These are phyloP conservation scores for Gastracanthus pulcherrimus DNA, from an alignment of 2,888 invertebrate species.

Conservation along the genomic window DNA sequence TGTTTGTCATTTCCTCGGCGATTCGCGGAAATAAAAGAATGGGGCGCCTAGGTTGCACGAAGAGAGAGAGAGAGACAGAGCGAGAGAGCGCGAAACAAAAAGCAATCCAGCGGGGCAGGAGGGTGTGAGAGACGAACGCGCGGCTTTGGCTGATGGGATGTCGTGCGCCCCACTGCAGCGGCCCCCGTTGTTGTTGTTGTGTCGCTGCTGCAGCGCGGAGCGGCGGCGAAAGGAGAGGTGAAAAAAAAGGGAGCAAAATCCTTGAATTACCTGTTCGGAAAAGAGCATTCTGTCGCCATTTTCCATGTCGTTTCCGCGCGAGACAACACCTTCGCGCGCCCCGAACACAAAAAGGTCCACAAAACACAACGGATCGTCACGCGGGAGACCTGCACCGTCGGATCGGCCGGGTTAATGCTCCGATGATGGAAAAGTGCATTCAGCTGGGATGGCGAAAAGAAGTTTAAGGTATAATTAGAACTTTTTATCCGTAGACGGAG, in stretches of 20 bases:
- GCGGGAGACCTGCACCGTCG: background rate
- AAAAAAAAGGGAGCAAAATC: constrained; percentile 65
- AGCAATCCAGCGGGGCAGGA: constrained; percentile 63
- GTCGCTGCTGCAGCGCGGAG: background rate
- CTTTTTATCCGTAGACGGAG: too few relatives aligned
- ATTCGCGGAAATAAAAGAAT: constrained; percentile 70
- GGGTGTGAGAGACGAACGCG: constrained; percentile 44
- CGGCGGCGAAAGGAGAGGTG: background rate
- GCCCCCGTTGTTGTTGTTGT: constrained; percentile 20
- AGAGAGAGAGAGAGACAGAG: too few relatives aligned
- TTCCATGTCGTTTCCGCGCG: constrained; percentile 40
- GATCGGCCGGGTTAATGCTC: constrained; percentile 36
- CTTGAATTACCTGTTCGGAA: constrained; percentile 74
- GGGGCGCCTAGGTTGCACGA: constrained; percentile 57
- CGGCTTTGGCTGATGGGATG: constrained; percentile 64
- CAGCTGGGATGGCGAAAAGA: too few relatives aligned
- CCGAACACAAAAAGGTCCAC: background rate
- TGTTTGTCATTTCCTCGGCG: constrained; percentile 76
- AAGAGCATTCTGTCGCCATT: constrained; percentile 67
- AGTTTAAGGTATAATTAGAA: too few relatives aligned
- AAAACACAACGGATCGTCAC: too few relatives aligned
- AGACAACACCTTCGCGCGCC: constrained; percentile 18
- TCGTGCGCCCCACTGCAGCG: constrained; percentile 65
- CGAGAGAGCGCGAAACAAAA: constrained; percentile 71
- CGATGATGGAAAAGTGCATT: constrained; percentile 14